Base-by-base conservation (phyloP, 2,888 invertebrate species). In the Bellardia pandia region DNA sequence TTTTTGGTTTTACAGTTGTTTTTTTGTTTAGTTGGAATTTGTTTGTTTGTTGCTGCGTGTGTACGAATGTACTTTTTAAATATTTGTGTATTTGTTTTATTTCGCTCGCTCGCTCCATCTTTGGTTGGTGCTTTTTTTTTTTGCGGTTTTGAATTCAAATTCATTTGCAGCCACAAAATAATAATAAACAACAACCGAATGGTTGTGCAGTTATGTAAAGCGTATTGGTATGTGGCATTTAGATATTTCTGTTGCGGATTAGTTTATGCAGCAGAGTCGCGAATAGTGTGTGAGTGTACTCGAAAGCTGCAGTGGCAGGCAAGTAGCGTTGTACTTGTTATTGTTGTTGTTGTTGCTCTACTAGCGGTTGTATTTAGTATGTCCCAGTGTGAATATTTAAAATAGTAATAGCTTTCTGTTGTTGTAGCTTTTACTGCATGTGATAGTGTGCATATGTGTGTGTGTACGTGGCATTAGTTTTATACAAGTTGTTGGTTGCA, bases 101-200 rank as follows among this genome's bases (percentile, higher is more conserved):
- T 75, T 76, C 53, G 56, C 56, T 58, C 14, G 51, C 51, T 51
- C 1, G 37, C 6, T 37, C 6, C 37, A 37, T 6, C n/a, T 69
- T 75, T 80, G 74, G 56, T 30, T 83, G 51, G 3, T 45, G 51
- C 16, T 14, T 14, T 69, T 77, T 80, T 81, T 62, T 40, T 68
- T 72, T 68, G 77, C 45, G 78, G 85, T 85, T 85, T 82, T 30
- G 75, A 84, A 87, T 87, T 85, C 85, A 87, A 87, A 87, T 87
- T 87, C 85, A 87, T 87, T 87, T 87, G 82, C 87, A 87, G 85
- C 87, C 87, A 82, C 87, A 85, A 87, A 87, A 85, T 85, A 87
- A 87, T 85, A 86, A 90, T 89, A 90, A 90, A 88, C 74, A 66
- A 58, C 80, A 71, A 78, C 62, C 69, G 45, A 85, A 85, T 69